Base-by-base conservation (phyloP, 2,888 invertebrate genomes). In the Apodemia duryi region DNA sequence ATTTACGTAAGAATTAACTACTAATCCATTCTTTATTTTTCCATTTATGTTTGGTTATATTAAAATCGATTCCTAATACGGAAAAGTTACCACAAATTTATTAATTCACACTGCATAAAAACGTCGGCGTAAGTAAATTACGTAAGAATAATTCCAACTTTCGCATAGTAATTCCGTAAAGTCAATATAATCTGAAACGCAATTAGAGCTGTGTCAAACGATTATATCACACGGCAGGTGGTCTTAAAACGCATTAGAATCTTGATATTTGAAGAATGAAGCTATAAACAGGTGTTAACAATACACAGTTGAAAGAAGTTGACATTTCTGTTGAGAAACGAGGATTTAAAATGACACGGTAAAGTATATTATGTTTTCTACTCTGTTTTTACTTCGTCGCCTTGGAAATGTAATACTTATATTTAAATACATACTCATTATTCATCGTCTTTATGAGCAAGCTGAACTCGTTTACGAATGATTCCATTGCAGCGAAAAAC, bases 191-290 rank as follows among this genome's bases (percentile, higher is more conserved):
- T 51, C 49, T 21, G 49, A 51, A 51, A 51, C 49, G 49, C 49
- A 51, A 51, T 51, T 7, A 51, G 49, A 51, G 49, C 21, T 21
- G 49, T 51, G 49, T 51, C n/a, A 51, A 51, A 51, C 21, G n/a
- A 72, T 84, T 79, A 71, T 73, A 75, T 77, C 81, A 82, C 70
- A 3, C 13, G 68, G 69, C 85, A 85, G 85, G 83, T 86, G 85
- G 73, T 66, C 63, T 67, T 64, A 67, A 69, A 64, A 67, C 38
- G 71, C 70, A 73, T 71, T 69, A 29, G 63, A 61, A 61, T 62
- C 61, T 63, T 70, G 69, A 72, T 72, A 70, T 65, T 65, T 62
- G 63, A 69, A 62, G 67, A 76, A 76, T 75, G 76, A 74, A 76
- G 74, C 75, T 74, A 70, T 78, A 77, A 80, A 68, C 80, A 80